Conservation (phyloP, 2,888 invertebrate genomes). For the Caenorhabditis becei region DNA sequence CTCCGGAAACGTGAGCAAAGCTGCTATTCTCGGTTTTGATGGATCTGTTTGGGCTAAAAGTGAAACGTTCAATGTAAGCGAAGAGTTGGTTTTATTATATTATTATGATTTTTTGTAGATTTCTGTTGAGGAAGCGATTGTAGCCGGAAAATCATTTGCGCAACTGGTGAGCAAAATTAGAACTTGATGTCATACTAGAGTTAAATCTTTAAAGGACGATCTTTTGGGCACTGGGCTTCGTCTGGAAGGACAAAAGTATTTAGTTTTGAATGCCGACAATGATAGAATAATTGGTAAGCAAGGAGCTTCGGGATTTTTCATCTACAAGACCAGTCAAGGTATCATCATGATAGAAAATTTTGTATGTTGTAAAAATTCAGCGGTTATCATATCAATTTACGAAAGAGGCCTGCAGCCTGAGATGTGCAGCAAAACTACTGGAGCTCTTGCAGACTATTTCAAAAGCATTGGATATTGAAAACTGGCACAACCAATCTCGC, state of each 20-base stretch:
- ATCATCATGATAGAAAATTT: not conserved
- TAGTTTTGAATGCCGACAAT: slow-evolving; percentile 78
- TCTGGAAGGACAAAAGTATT: slow-evolving; percentile 80
- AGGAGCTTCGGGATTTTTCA: slow-evolving; percentile 80
- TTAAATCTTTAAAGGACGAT: slow-evolving; percentile 67
- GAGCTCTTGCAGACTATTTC: slow-evolving; percentile 81
- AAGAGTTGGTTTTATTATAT: not conserved
- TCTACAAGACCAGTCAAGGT: slow-evolving; percentile 81
- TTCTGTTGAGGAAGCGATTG: slow-evolving; percentile 71
- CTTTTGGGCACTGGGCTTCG: slow-evolving; percentile 77
- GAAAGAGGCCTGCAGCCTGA: slow-evolving; percentile 81
- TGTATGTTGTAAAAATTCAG: slow-evolving; percentile 66
- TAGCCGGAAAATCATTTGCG: slow-evolving; percentile 76
- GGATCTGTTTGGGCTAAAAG: slow-evolving; percentile 81
- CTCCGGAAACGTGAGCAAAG: slow-evolving; percentile 81
- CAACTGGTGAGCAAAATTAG: slow-evolving; percentile 46
- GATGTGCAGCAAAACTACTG: slow-evolving; percentile 79
- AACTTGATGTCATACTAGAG: too few relatives aligned
- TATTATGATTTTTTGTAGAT: slow-evolving; percentile 64
- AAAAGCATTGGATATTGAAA: slow-evolving; percentile 77
- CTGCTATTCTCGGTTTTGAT: slow-evolving; percentile 80
- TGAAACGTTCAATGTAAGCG: slow-evolving; percentile 78
- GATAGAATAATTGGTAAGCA: slow-evolving; percentile 82
- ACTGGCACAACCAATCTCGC: too few relatives aligned
- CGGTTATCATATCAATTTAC: slow-evolving; percentile 80